Evolutionary conservation across 2,888 invertebrate genomes (phyloP).

Genomic region (Lochmaea crataegi): DNA sequence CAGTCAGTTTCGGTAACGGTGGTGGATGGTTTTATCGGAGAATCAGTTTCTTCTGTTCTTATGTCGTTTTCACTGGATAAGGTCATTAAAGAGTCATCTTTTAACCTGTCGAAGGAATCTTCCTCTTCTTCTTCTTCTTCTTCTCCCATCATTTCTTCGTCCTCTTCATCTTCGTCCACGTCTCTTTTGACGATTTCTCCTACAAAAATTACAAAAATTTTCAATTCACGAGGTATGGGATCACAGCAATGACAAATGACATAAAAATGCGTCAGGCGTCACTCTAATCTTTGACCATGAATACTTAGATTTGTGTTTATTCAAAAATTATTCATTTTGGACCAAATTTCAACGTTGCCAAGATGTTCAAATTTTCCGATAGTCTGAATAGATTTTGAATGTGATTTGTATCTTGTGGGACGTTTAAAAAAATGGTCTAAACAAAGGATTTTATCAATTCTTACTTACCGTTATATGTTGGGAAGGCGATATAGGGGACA

Average conservation of each 20-base stretch:
- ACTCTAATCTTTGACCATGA: no score
- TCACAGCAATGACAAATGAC: no score
- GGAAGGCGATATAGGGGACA: constrained; percentile 80
- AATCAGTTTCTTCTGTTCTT: constrained; percentile 37
- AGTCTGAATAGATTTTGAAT: no score
- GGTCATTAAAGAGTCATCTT: not conserved
- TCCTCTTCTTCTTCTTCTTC: constrained; percentile 35
- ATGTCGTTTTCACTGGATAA: constrained; percentile 28
- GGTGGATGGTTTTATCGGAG: constrained; percentile 51
- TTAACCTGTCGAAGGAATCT: not conserved
- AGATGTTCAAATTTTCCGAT: no score
- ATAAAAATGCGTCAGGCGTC: no score
- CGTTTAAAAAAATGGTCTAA: no score
- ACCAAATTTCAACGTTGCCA: no score
- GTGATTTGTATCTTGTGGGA: no score
- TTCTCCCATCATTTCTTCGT: constrained; percentile 55
- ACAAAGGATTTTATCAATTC: constrained; percentile 32
- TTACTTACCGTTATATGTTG: constrained; percentile 77
- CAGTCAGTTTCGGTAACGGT: constrained; percentile 51
- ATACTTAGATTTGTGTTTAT: no score
- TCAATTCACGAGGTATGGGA: not conserved
- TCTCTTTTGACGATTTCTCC: constrained; percentile 72
- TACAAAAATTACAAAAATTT: constrained; percentile 49
- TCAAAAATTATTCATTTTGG: no score
- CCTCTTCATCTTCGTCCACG: constrained; percentile 59